Conservation (phyloP, 1,140 invertebrate species). For the Drosophila sp. region DNA sequence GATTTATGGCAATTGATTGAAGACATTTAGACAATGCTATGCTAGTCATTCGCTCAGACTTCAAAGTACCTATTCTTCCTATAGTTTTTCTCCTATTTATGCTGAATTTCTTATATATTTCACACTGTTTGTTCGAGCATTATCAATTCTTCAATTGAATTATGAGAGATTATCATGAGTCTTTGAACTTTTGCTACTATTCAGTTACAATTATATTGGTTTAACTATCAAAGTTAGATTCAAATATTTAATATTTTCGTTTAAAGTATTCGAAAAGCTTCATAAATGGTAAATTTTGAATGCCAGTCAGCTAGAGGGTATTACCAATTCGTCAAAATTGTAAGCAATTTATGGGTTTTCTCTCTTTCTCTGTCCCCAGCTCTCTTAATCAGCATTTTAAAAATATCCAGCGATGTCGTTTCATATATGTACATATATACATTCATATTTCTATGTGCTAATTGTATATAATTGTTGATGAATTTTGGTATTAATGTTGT, state of each 20-base stretch:
- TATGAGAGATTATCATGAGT: too few species aligned
- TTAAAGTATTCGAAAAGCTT: too few species aligned
- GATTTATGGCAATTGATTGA: slow-evolving; percentile 3
- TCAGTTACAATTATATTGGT: too few species aligned
- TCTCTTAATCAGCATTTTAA: slow-evolving; percentile 50
- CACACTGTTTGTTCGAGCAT: too few species aligned
- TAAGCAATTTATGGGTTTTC: slow-evolving; percentile 2
- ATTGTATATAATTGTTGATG: slow-evolving; percentile 59
- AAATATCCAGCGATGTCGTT: slow-evolving; percentile 33
- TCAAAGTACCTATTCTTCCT: too few species aligned
- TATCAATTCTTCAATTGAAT: too few species aligned
- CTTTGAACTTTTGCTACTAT: too few species aligned
- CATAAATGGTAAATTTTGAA: too few species aligned
- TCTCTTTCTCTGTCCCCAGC: slow-evolving; percentile 20
- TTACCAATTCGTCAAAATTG: neutral
- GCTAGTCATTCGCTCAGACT: neutral
- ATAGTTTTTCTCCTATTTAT: too few species aligned
- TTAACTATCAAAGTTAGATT: too few species aligned
- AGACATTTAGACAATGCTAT: neutral
- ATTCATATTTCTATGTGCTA: slow-evolving; percentile 30
- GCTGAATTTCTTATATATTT: too few species aligned
- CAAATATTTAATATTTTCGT: too few species aligned
- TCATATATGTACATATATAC: slow-evolving; percentile 11
- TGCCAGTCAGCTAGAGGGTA: neutral
- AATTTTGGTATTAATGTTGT: slow-evolving; percentile 2